Base-by-base conservation (phyloP, 2,113 vertebrate genomes). In the Procapra przewalskii region DNA sequence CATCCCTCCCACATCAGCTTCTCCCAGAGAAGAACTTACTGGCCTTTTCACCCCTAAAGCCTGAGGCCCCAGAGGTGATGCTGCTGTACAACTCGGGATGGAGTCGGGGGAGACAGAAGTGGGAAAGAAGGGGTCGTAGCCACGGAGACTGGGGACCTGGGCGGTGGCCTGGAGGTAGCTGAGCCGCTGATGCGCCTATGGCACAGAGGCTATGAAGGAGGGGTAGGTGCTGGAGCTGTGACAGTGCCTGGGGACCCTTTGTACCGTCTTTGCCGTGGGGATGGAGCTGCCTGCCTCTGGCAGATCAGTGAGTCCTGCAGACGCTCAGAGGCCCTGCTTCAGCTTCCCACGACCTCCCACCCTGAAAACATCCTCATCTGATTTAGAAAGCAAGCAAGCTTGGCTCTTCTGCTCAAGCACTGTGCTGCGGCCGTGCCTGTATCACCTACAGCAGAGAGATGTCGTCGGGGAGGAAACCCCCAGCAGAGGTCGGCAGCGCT, bases 181-280 rank as follows among this genome's bases (percentile, higher is more conserved):
- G 60, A 95, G 79, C 45, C 2, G 3, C 12, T 0, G 48, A 19
- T 1, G 6, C 1, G 6, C 17, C 7, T 12, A 13, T 1, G 29
- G 57, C 40, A 27, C 0, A 2, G 85, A 87, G 27, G 91, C 36
- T 6, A 12, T 29, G 16, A 21, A 48, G 19, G 50, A 55, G 19
- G 33, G 81, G 81, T 25, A 54, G 33, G 50, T 36, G 31, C 54
- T 48, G 89, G 54, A 80, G 54, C 13, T 7, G 21, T 17, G 54
- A 33, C 48, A 1, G 43, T 5, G 15, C 48, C 43, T 0, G 2
- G 43, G 48, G 10, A n/a, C n/a, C 31, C 59, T 4, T 7, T n/a
- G 7, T 15, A 15, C 45, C n/a, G 36, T 48, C 86, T 36, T 40
- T 36, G 43, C 59, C 13, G 14, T 6, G 8, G 55, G 48, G 29